These are phyloP conservation scores for Neogale vison DNA, from an alignment of 2,113 vertebrate genomes.

Conservation along the genomic window DNA sequence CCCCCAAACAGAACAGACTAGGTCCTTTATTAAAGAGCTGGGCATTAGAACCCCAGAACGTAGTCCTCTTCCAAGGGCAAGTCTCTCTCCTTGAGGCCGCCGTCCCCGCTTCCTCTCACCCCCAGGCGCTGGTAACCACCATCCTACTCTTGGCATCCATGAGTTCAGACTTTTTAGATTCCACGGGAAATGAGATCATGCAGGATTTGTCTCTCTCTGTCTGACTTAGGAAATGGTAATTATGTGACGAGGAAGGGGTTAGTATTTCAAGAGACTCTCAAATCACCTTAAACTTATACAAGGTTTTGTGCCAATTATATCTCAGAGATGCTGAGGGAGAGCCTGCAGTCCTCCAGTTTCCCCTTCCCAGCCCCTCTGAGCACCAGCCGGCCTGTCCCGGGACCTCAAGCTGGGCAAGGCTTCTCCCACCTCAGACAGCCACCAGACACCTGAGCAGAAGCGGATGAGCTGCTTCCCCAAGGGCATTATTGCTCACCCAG, in stretches of 20 bases:
- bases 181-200: not conserved
- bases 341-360: not conserved
- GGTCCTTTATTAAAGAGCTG: not conserved
- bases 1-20: too few relatives aligned
- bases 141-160: fast-evolving
- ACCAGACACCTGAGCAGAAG: not conserved
- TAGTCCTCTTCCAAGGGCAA: not conserved
- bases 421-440: not conserved
- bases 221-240: not conserved
- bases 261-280: not conserved
- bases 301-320: fast-evolving
- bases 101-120: fast-evolving
- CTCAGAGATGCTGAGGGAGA: not conserved
- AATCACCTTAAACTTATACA: not conserved
- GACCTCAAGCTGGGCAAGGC: not conserved
- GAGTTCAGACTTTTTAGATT: not conserved
- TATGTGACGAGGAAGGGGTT: fast-evolving
- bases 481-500: fast-evolving
- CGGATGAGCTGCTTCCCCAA: fast-evolving
- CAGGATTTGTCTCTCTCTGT: not conserved
- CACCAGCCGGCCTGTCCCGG: not conserved
- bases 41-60: not conserved
- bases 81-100: not conserved
- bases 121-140: not conserved
- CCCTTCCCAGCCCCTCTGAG: not conserved